These are phyloP conservation scores for Orussus abietinus DNA, from an alignment of 1,140 invertebrate species.

Conservation along the genomic window DNA sequence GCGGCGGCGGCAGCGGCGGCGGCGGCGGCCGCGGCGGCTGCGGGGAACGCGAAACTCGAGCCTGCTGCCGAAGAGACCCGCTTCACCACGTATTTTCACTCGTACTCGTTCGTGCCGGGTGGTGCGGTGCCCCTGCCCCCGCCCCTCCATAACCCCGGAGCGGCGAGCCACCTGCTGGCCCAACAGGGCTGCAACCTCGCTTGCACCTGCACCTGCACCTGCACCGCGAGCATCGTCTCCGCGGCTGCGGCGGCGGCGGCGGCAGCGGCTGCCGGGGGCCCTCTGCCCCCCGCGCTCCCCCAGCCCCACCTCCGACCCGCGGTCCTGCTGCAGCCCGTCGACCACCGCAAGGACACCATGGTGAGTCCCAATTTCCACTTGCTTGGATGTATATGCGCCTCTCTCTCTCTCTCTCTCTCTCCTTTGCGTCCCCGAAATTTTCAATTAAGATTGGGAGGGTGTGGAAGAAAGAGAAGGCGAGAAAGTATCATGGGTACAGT, in stretches of 20 bases:
- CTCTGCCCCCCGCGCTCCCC: conserved; percentile 12
- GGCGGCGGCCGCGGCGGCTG: conserved; percentile 10
- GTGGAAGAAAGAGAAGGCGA: too few species aligned
- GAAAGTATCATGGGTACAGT: too few species aligned
- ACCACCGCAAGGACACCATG: conserved; percentile 52
- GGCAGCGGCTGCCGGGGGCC: conserved; percentile 31
- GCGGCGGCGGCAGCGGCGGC: conserved; percentile 13
- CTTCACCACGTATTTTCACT: conserved; percentile 55
- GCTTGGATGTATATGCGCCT: too few species aligned
- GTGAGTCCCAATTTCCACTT: conserved; percentile 37
- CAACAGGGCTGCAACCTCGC: conserved; percentile 44
- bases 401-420: background rate
- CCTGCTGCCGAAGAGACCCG: conserved; percentile 38
- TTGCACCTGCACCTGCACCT: conserved; percentile 45
- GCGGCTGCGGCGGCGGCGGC: conserved; percentile 32
- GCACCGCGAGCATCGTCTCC: conserved; percentile 39
- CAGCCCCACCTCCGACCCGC: conserved; percentile 37
- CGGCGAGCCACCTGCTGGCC: conserved; percentile 39
- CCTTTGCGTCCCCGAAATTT: too few species aligned
- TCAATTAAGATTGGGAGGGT: too few species aligned
- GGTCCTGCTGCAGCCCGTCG: conserved; percentile 48
- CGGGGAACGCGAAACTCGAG: conserved; percentile 5
- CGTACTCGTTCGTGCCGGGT: conserved; percentile 53
- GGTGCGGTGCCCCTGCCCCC: conserved; percentile 46
- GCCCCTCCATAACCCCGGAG: conserved; percentile 38